Percentiles rank a stretch among this genome's conserved stretches.
phyloP scores from a whole-genome alignment of 2,888 invertebrate genomes.

The Empis stercorea region DNA sequence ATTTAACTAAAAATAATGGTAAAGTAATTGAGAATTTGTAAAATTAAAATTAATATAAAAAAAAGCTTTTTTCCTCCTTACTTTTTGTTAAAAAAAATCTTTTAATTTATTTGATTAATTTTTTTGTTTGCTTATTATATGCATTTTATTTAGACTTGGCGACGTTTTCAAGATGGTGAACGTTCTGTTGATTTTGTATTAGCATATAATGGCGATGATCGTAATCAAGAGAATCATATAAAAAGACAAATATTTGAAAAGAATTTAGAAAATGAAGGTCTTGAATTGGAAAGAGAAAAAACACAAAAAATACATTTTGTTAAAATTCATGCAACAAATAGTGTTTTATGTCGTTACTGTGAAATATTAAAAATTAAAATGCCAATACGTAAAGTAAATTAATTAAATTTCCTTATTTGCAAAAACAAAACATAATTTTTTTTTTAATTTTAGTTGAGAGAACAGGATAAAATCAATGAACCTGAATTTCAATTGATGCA shows the following conservation, averaged over 20 bases:
- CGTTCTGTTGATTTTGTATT: slow-evolving; percentile 48
- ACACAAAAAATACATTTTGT: slow-evolving; percentile 52
- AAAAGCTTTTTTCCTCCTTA: too few relatives aligned
- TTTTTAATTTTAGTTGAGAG: slow-evolving; percentile 26
- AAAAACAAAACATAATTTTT: too few relatives aligned
- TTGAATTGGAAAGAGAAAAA: slow-evolving; percentile 47
- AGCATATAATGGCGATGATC: slow-evolving; percentile 41
- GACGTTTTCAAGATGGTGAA: slow-evolving; percentile 40
- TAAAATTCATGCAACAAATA: slow-evolving; percentile 60
- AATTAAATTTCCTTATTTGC: too few relatives aligned
- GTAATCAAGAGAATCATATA: slow-evolving; percentile 28
- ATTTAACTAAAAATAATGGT: too few relatives aligned
- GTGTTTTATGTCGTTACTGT: slow-evolving; percentile 57
- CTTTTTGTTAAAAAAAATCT: too few relatives aligned
- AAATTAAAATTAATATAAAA: too few relatives aligned
- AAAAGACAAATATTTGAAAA: slow-evolving; percentile 45
- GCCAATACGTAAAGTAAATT: slow-evolving; percentile 55
- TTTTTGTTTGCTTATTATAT: too few relatives aligned
- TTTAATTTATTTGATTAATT: too few relatives aligned
- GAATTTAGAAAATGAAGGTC: slow-evolving; percentile 47
- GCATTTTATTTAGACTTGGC: slow-evolving; percentile 35
- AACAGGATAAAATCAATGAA: slow-evolving; percentile 31
- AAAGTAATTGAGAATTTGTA: too few relatives aligned
- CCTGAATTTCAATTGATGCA: slow-evolving; percentile 34
- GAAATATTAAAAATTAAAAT: slow-evolving; percentile 65